A percentile compares a stretch with the other conserved stretches of the same genome.
Evolutionary conservation across 2,113 vertebrate genomes (phyloP).

Genomic region (Pseudonaja textilis): DNA sequence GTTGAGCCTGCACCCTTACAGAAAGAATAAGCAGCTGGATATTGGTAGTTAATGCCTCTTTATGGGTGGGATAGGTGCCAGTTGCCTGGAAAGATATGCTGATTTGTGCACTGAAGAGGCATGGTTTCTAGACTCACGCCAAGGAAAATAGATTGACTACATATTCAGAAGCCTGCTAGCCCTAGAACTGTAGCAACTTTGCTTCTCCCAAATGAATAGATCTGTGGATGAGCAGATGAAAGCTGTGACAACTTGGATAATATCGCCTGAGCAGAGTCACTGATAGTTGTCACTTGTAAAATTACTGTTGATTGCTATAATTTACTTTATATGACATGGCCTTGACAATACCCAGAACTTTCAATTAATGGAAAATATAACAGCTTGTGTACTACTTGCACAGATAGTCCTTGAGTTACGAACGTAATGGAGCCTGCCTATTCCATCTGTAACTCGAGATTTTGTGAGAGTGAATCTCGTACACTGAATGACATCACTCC

Average conservation of each 20-base stretch:
- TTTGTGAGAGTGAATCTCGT: too few relatives aligned
- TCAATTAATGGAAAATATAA: background rate
- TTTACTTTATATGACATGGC: background rate
- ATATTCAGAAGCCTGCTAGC: background rate
- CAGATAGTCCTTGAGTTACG: too few relatives aligned
- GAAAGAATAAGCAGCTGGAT: background rate
- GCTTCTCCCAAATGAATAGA: background rate
- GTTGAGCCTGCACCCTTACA: background rate
- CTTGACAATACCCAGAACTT: background rate
- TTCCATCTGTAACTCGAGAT: too few relatives aligned
- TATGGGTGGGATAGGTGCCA: background rate
- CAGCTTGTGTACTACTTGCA: background rate
- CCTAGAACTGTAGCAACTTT: background rate
- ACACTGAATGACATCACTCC: too few relatives aligned
- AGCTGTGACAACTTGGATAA: background rate
- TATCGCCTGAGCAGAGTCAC: background rate
- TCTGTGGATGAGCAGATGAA: background rate
- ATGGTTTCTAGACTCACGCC: background rate
- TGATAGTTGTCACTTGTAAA: background rate
- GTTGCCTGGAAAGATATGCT: background rate
- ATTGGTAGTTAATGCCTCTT: background rate
- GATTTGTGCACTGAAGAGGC: background rate
- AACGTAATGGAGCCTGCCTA: too few relatives aligned
- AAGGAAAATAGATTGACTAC: background rate
- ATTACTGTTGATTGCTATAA: background rate